phyloP scores from a whole-genome alignment of 2,888 invertebrate species.

The Labia minor region DNA sequence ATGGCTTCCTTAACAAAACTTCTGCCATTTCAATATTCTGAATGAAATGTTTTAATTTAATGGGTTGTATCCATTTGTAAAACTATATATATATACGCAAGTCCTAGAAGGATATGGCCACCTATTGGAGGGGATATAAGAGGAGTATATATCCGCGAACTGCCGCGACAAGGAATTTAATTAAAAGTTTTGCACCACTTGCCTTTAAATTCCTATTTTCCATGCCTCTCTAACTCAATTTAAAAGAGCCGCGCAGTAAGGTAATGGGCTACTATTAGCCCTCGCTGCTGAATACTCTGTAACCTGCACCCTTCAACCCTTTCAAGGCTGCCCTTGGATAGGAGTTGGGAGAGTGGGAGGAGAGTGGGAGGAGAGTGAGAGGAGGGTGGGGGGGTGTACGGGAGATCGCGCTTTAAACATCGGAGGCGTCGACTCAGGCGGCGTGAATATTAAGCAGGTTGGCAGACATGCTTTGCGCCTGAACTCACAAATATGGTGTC shows the following conservation, averaged over 20 bases:
- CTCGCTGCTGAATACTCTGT: not conserved
- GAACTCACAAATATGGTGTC: not conserved
- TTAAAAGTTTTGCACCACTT: not conserved
- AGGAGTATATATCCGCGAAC: not conserved
- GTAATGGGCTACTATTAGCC: not conserved
- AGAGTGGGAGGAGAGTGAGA: no score
- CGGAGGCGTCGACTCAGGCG: not conserved
- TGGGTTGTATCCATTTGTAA: slow-evolving; percentile 1
- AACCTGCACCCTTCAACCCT: not conserved
- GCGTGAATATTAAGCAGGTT: slow-evolving; percentile 8
- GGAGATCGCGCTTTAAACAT: no score
- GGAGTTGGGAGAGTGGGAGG: no score
- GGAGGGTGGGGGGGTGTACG: no score
- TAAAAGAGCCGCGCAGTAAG: slow-evolving; percentile 7
- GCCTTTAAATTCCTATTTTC: not conserved
- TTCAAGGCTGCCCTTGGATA: no score
- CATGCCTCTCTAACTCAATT: slow-evolving; percentile 3
- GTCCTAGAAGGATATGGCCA: not conserved
- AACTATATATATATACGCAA: not conserved
- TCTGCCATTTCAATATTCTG: not conserved
- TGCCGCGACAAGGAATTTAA: not conserved
- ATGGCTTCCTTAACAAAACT: not conserved
- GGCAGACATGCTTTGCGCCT: not conserved
- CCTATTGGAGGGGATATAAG: no score
- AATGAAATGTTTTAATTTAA: slow-evolving; percentile 1